These are phyloP conservation scores for Ephydatia muelleri DNA, from an alignment of 37 sponge, comb jelly and placozoan genomes.

Conservation along the genomic window DNA sequence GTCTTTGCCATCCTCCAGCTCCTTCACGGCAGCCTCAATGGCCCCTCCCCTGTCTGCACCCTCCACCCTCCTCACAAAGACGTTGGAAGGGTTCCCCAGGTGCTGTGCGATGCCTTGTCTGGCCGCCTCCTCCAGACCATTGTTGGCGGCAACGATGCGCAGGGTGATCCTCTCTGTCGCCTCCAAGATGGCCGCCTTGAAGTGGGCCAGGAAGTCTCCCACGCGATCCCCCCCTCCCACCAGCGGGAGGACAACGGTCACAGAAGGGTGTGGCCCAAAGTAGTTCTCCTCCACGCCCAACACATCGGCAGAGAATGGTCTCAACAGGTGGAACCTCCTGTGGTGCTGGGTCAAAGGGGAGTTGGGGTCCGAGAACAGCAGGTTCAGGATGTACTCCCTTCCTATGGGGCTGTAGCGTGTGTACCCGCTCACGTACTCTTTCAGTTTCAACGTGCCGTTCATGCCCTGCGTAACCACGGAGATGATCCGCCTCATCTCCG, in stretches of 20 bases:
- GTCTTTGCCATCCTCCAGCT: neutral
- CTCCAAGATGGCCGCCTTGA: constrained; percentile 2
- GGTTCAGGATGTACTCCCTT: constrained; percentile 18
- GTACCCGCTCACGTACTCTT: constrained; percentile 28
- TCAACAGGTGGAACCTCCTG: constrained; percentile 9
- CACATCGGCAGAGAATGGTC: neutral
- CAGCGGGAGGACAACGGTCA: constrained; percentile 28
- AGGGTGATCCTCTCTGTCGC: constrained; percentile 28
- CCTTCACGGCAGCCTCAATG: constrained; percentile 29
- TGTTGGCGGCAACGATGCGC: constrained; percentile 38
- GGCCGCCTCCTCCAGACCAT: constrained; percentile 5
- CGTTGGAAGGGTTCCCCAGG: neutral
- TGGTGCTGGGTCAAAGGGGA: neutral
- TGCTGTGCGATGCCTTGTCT: neutral
- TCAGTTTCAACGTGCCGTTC: neutral
- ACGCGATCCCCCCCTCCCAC: neutral
- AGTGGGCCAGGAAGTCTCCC: constrained; percentile 9
- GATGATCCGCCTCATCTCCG: constrained; percentile 16
- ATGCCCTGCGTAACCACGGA: neutral
- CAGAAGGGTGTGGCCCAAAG: neutral
- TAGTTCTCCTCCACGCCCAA: constrained; percentile 4
- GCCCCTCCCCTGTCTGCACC: constrained; percentile 17
- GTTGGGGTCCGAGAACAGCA: constrained; percentile 1
- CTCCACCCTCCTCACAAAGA: constrained; percentile 2
- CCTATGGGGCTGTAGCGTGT: constrained; percentile 31